A percentile compares a stretch with the other conserved stretches of the same genome.
phyloP scores from a whole-genome alignment of 2,888 invertebrate species.

The Oscheius onirici region DNA sequence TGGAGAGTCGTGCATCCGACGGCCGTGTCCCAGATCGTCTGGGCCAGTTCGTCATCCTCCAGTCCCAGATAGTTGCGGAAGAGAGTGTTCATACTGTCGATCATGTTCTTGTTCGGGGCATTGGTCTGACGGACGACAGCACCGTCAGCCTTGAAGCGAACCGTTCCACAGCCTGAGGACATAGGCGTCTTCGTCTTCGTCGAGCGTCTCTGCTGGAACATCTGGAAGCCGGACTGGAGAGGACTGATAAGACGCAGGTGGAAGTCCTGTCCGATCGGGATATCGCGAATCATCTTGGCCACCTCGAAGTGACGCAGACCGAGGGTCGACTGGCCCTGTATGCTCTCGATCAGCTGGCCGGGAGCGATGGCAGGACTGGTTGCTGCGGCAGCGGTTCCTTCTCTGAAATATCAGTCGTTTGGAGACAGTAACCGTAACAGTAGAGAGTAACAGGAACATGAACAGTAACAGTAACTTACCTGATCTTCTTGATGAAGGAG shows the following conservation, averaged over 20 bases:
- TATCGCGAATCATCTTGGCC: conserved; percentile 90
- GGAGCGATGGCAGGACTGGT: neutral
- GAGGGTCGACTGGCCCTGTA: conserved; percentile 82
- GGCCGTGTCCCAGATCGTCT: conserved; percentile 89
- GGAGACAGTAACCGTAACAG: too few relatives aligned
- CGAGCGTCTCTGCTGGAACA: conserved; percentile 81
- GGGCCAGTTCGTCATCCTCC: conserved; percentile 85
- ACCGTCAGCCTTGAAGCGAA: conserved; percentile 91
- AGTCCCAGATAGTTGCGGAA: conserved; percentile 95
- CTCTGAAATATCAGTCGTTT: too few relatives aligned
- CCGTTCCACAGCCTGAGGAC: conserved; percentile 83
- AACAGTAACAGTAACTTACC: too few relatives aligned
- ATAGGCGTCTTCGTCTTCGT: neutral
- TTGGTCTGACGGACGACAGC: conserved; percentile 83
- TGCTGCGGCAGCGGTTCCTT: conserved; percentile 82
- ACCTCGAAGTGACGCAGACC: conserved; percentile 96
- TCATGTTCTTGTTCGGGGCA: conserved; percentile 79
- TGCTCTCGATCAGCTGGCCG: conserved; percentile 63
- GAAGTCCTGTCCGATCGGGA: conserved; percentile 86
- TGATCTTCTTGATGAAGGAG: conserved; percentile 95
- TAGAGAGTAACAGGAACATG: too few relatives aligned
- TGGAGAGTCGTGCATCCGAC: conserved; percentile 39
- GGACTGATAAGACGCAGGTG: conserved; percentile 90
- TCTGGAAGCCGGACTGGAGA: conserved; percentile 87
- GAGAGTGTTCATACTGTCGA: conserved; percentile 89